phyloP scores from a whole-genome alignment of 2,888 invertebrate species.

The Sesia bembeciformis region DNA sequence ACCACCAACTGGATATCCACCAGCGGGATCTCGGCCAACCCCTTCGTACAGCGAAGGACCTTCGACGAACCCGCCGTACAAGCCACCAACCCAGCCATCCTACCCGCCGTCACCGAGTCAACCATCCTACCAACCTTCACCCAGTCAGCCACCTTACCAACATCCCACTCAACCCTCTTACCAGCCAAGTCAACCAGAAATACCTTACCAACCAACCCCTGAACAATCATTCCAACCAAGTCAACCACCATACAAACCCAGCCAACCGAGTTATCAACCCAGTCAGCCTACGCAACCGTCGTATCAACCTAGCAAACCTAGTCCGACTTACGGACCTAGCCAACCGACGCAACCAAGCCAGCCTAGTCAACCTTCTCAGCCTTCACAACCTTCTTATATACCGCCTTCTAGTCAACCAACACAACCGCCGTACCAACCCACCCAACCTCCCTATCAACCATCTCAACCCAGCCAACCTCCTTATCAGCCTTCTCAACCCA shows the following conservation, averaged over 20 bases:
- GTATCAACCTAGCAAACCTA: constrained; percentile 15
- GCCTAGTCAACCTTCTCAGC: constrained; percentile 12
- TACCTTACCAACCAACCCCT: constrained; percentile 18
- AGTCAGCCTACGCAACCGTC: constrained; percentile 20
- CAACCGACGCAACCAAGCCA: constrained; percentile 17
- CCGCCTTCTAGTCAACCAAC: constrained; percentile 20
- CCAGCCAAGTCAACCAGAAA: constrained; percentile 18
- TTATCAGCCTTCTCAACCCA: constrained; percentile 7
- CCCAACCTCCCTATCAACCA: constrained; percentile 14
- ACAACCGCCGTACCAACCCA: constrained; percentile 18
- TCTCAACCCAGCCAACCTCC: constrained; percentile 16
- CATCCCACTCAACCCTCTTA: constrained; percentile 25
- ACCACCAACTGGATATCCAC: constrained; percentile 57
- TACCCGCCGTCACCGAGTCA: constrained; percentile 21
- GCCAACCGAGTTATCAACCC: constrained; percentile 14
- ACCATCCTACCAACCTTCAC: constrained; percentile 22
- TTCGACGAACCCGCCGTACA: constrained; percentile 25
- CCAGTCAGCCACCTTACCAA: constrained; percentile 20
- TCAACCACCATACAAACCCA: constrained; percentile 11
- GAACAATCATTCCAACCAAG: constrained; percentile 16
- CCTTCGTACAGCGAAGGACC: constrained; percentile 55
- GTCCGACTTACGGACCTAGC: constrained; percentile 15
- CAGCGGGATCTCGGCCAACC: constrained; percentile 52
- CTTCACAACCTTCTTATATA: constrained; percentile 13
- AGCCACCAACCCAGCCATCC: constrained; percentile 23